phyloP scores from a whole-genome alignment of 2,797 vertebrate genomes.

The Scleropages formosus region DNA sequence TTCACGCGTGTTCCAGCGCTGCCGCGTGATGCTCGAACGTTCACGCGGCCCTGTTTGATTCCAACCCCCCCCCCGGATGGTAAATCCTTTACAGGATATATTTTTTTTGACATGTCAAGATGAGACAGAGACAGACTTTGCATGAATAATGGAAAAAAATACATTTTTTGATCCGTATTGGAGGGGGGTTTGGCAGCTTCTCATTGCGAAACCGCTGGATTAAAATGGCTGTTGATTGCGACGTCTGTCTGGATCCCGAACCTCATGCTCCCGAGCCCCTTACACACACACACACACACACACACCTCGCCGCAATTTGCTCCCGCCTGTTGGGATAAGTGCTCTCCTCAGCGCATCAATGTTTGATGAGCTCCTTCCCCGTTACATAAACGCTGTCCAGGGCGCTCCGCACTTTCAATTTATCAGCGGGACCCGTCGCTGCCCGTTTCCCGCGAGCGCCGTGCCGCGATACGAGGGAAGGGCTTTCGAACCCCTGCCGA shows the following conservation, averaged over 20 bases:
- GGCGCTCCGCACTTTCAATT: constrained; percentile 13
- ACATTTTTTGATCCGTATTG: too few relatives aligned
- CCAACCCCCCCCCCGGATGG: too few relatives aligned
- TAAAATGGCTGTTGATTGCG: too few relatives aligned
- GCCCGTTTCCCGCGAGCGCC: not conserved
- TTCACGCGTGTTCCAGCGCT: too few relatives aligned
- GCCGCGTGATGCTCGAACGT: too few relatives aligned
- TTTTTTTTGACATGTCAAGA: not conserved
- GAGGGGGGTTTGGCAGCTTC: too few relatives aligned
- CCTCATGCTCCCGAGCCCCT: not conserved
- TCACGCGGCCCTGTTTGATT: too few relatives aligned
- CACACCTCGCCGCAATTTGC: constrained; percentile 5
- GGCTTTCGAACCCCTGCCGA: not conserved
- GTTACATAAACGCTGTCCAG: constrained; percentile 42
- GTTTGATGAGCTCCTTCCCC: constrained; percentile 43
- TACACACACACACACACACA: not conserved
- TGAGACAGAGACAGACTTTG: not conserved
- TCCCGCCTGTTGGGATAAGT: constrained; percentile 17
- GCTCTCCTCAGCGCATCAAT: constrained; percentile 37
- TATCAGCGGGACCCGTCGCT: not conserved
- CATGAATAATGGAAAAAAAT: too few relatives aligned
- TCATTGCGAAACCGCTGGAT: too few relatives aligned
- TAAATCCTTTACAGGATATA: too few relatives aligned
- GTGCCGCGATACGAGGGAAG: not conserved
- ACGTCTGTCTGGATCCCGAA: too few relatives aligned